Evolutionary conservation across 1,140 invertebrate genomes (phyloP), one percentile per base, ranked within the genome.

Genomic region (Panagrolaimus sp.): DNA sequence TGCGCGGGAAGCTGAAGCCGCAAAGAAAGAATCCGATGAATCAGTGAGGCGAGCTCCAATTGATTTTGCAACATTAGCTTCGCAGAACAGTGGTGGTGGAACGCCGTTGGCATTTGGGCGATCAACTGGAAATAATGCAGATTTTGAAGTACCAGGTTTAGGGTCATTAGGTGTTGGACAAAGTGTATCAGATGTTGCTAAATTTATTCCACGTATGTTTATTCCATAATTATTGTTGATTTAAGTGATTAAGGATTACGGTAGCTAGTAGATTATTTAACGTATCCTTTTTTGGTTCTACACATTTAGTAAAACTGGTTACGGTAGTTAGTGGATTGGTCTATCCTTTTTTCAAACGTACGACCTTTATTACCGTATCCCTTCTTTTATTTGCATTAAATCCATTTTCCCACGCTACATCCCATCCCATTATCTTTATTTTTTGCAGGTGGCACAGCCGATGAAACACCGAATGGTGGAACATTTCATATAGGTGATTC

Each of bases 151-250:
- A 1, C 62, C 57, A 5, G 23, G 65, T 5, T 31, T 72, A 9
- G 71, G 71, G 31, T n/a, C 65, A 20, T 66, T 72, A 44, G 71
- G 71, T 14, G 65, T 68, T 20, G 71, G 67, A 62, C 61, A 72
- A 46, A 63, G 65, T 31, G 66, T 48, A n/a, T 45, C 57, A 7
- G 65, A 38, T 44, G 63, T 65, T 9, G 48, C 65, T 14, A 68
- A 69, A 27, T 72, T 72, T 45, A 72, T 65, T 47, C 71, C 71
- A 14, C 63, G 68, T 66, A 25, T 42, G 53, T 63, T 20, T 23
- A 45, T 45, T 68, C n/a, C n/a, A n/a, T n/a, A n/a, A n/a, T n/a
- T n/a, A n/a, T n/a, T n/a, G n/a, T n/a, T n/a, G n/a, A n/a, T n/a
- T n/a, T n/a, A n/a, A n/a, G n/a, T n/a, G n/a, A n/a, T n/a, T n/a